A percentile compares a stretch with the other conserved stretches of the same genome.
phyloP scores from a whole-genome alignment of 1,140 invertebrate genomes.

The Drosophila ogumai region DNA sequence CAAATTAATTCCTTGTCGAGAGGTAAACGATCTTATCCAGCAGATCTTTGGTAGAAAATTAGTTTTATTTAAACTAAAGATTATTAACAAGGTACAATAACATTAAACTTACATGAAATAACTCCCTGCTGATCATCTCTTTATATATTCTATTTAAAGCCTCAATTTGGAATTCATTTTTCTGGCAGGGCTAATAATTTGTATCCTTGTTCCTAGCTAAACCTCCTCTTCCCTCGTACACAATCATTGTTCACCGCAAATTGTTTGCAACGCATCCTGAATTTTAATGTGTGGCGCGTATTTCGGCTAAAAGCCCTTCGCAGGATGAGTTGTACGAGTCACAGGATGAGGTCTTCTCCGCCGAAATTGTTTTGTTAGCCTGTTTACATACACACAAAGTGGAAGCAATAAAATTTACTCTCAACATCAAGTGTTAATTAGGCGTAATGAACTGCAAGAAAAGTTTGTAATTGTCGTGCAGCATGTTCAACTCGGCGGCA shows the following conservation, averaged over 20 bases:
- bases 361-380: constrained; percentile 67
- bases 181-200: constrained; percentile 3
- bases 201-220: constrained; percentile 1
- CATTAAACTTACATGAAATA: too few species aligned
- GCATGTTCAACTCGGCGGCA: constrained; percentile 51
- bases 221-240: too few species aligned
- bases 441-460: constrained; percentile 65
- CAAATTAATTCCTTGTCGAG: constrained; percentile 82
- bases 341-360: constrained; percentile 6
- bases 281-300: constrained; percentile 67
- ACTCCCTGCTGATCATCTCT: not conserved
- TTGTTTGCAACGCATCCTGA: constrained; percentile 70
- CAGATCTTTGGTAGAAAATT: constrained; percentile 6
- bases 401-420: constrained; percentile 75
- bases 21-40: constrained; percentile 30
- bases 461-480: constrained; percentile 70
- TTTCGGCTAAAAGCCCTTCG: constrained; percentile 2
- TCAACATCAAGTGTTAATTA: constrained; percentile 79
- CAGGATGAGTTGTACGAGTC: constrained; percentile 16
- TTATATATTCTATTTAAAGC: not conserved
- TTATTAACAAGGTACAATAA: too few species aligned
- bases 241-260: constrained; percentile 49
- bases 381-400: constrained; percentile 62
- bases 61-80: not conserved
- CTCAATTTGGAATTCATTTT: not conserved